Conservation (phyloP, 2,113 vertebrate species). For the Hydropotes inermis region DNA sequence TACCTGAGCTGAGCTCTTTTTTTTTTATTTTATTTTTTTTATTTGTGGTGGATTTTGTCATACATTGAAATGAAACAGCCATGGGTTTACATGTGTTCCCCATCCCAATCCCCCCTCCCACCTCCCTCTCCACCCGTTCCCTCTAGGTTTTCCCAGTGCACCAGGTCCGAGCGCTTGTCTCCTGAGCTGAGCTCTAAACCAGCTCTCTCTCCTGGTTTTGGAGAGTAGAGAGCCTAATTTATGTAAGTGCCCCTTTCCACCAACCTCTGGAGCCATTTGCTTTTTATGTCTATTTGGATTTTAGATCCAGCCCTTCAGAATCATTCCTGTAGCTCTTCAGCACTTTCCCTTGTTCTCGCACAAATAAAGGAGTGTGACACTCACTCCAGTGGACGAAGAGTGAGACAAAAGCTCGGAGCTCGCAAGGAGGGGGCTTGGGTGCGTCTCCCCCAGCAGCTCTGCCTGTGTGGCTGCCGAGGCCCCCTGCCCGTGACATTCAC, state of each 20-base stretch:
- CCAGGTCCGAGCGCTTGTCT: too few relatives aligned
- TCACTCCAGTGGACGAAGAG: neutral
- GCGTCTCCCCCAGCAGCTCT: rapidly evolving
- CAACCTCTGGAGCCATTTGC: neutral
- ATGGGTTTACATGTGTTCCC: too few relatives aligned
- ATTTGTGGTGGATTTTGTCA: too few relatives aligned
- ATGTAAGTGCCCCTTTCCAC: neutral
- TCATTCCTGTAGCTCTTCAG: neutral
- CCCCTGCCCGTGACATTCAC: neutral
- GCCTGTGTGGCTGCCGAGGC: rapidly evolving
- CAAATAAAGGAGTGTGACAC: neutral
- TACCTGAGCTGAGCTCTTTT: neutral
- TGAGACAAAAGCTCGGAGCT: neutral
- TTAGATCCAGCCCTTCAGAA: neutral
- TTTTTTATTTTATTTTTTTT: too few relatives aligned
- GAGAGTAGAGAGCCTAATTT: neutral
- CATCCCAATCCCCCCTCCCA: too few relatives aligned
- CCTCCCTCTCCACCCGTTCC: too few relatives aligned
- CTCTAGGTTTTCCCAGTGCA: too few relatives aligned
- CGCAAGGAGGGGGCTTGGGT: neutral
- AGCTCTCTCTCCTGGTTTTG: neutral
- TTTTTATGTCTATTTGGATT: neutral
- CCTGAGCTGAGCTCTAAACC: neutral
- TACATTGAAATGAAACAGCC: too few relatives aligned
- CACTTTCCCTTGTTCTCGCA: rapidly evolving